phyloP scores from a whole-genome alignment of 2,888 invertebrate species.

The Allolobophora icterica region DNA sequence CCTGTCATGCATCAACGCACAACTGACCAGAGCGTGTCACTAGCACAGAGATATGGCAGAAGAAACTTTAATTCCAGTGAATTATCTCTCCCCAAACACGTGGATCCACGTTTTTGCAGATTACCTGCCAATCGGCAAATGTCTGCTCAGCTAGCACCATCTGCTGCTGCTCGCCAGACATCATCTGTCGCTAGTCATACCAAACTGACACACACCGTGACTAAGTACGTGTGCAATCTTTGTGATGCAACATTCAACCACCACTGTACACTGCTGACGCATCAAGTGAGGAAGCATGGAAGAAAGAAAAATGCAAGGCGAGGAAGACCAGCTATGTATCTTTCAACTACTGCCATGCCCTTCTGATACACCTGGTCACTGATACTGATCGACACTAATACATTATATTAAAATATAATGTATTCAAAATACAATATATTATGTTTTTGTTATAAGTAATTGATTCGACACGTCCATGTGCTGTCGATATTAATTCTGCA shows the following conservation, averaged over 20 bases:
- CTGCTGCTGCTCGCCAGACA: neutral
- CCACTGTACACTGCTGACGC: slow-evolving; percentile 8
- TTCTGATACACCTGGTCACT: neutral
- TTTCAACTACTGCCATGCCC: neutral
- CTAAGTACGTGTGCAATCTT: slow-evolving; percentile 18
- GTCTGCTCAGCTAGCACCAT: neutral
- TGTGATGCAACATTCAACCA: slow-evolving; percentile 26
- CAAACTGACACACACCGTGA: slow-evolving; percentile 13
- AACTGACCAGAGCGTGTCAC: neutral
- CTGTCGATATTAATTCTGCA: no score
- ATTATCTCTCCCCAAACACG: neutral
- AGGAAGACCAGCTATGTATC: neutral
- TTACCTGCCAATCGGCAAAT: neutral
- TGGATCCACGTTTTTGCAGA: neutral
- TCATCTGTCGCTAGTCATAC: neutral
- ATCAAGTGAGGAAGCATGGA: slow-evolving; percentile 21
- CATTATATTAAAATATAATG: no score
- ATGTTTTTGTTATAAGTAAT: no score
- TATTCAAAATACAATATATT: no score
- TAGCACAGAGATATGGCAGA: neutral
- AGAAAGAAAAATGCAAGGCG: slow-evolving; percentile 6
- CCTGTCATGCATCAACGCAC: neutral
- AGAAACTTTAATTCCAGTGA: neutral
- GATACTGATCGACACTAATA: no score
- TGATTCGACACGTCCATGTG: no score